Base-by-base conservation (phyloP, 30 jellyfish, hydroid and myxozoan genomes). In the Sanderia malayensis region DNA sequence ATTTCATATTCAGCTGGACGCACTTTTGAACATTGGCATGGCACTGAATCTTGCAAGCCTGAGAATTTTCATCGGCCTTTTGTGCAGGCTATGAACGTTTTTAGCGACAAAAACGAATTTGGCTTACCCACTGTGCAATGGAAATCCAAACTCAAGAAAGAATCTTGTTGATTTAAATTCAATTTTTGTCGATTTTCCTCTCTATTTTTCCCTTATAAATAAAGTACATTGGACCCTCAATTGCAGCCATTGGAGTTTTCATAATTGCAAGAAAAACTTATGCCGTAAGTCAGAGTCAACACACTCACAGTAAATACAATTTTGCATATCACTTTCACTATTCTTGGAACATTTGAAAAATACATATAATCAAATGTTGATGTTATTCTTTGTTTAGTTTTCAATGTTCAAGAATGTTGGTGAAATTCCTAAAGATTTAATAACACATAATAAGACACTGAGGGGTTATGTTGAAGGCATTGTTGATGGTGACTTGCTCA, bases 381-480 rank as follows among this genome's bases (percentile, higher is more conserved):
- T 17, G 34, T 20, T 69, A 2, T 17, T 41, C 2, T 3, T 18
- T 46, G 34, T 60, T 30, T 65, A 78, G 89, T 78, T 78, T 33
- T 22, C 89, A 0, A n/a, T 78, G 22, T 78, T 63, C 69, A 65
- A 78, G 34, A 34, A 45, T 53, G 74, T 58, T 8, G 58, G 66
- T 20, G 70, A 57, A 25, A 78, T 78, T 4, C 89, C 89, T 26
- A 23, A 19, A 15, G 73, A 78, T 17, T 32, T 78, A 1, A 78
- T 78, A 6, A 15, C 27, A 29, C 57, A 79, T 21, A 78, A 78
- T 44, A 28, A 31, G 18, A 32, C 89, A 10, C 75, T 78, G 24
- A 45, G 89, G 49, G 89, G 89, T 22, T 19, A 24, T 13, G 62
- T 71, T 31, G 33, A 32, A 22, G 89, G 70, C 23, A 37, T 78